Evolutionary conservation across 2,888 invertebrate genomes (phyloP).

Genomic region (Amphipyra berbera): DNA sequence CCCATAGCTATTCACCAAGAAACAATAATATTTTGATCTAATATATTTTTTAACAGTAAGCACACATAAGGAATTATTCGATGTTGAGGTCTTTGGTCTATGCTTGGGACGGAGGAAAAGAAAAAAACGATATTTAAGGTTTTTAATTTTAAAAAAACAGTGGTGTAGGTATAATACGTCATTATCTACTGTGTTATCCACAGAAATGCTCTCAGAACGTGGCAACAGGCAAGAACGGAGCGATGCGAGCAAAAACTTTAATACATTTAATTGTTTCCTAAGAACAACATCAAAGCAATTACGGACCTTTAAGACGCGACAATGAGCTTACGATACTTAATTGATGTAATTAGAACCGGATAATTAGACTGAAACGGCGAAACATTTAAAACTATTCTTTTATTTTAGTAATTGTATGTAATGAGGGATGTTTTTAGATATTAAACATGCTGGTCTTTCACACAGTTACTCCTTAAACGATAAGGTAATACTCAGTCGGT

Average conservation of each 20-base stretch:
- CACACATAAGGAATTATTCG: no score
- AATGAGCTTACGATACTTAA: slow-evolving; percentile 66
- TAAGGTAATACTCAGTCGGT: slow-evolving; percentile 16
- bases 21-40: no score
- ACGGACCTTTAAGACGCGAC: slow-evolving; percentile 56
- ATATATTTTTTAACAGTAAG: no score
- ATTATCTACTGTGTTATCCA: slow-evolving; percentile 14
- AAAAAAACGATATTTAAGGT: no score
- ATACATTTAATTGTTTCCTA: slow-evolving; percentile 65
- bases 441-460: slow-evolving; percentile 17
- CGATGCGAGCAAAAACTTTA: slow-evolving; percentile 37
- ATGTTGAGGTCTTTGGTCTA: no score
- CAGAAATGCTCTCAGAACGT: slow-evolving; percentile 46
- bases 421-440: slow-evolving; percentile 36
- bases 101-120: no score
- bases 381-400: slow-evolving; percentile 42
- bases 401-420: slow-evolving; percentile 44
- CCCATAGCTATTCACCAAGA: no score
- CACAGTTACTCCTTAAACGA: slow-evolving; percentile 3
- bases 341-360: slow-evolving; percentile 68
- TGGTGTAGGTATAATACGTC: not conserved
- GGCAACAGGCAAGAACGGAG: slow-evolving; percentile 25
- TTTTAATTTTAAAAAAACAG: no score
- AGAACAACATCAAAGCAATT: slow-evolving; percentile 62
- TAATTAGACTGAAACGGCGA: slow-evolving; percentile 53